These are phyloP conservation scores for Danionella dracula DNA, from an alignment of 2,797 vertebrate genomes.

Conservation along the genomic window DNA sequence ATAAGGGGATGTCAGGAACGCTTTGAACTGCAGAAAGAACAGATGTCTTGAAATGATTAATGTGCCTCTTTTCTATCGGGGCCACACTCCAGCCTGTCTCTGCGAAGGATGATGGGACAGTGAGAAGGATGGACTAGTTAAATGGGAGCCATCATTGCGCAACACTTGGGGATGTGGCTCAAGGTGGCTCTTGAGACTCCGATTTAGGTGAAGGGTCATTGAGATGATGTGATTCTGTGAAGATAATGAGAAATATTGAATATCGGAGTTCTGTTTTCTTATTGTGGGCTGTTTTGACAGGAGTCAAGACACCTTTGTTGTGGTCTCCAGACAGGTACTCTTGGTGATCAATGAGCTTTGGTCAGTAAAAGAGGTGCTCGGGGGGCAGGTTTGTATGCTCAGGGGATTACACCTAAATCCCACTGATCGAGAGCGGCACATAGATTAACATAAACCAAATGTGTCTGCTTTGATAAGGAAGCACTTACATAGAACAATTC, in stretches of 20 bases:
- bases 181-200: not conserved
- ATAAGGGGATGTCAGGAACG: slow-evolving; percentile 26
- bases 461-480: slow-evolving; percentile 20
- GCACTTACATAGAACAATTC: slow-evolving; percentile 32
- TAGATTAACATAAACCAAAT: slow-evolving; percentile 32
- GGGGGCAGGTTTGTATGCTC: slow-evolving; percentile 30
- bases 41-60: slow-evolving; percentile 75
- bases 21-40: slow-evolving; percentile 71
- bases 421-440: slow-evolving; percentile 20
- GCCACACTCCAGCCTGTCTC: slow-evolving; percentile 31
- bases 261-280: not conserved
- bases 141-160: not conserved
- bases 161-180: not conserved
- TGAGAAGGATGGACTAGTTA: not conserved
- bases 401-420: slow-evolving; percentile 41
- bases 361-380: slow-evolving; percentile 1
- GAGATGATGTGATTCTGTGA: slow-evolving; percentile 4
- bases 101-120: not conserved
- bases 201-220: not conserved
- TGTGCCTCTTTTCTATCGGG: slow-evolving; percentile 60
- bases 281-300: not conserved
- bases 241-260: slow-evolving; percentile 4
- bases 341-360: slow-evolving; percentile 20
- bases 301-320: slow-evolving; percentile 9
- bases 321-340: slow-evolving; percentile 16